These are phyloP conservation scores for Zygothrica quintamaculata DNA, from an alignment of 2,888 invertebrate species.

Conservation along the genomic window DNA sequence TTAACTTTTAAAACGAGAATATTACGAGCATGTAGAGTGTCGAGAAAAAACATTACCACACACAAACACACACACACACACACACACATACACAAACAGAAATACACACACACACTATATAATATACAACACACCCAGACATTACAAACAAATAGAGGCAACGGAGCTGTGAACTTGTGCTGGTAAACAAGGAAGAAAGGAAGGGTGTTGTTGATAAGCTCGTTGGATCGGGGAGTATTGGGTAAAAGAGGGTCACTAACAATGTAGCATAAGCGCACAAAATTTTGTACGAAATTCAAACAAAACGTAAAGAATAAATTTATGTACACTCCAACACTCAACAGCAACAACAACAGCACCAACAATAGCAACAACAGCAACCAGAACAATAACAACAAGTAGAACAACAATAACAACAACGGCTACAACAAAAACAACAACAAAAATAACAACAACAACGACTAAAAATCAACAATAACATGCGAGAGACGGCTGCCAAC, in stretches of 20 bases:
- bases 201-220: background rate
- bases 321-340: conserved; percentile 67
- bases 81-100: background rate
- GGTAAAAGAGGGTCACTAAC: conserved; percentile 13
- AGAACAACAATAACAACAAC: conserved; percentile 48
- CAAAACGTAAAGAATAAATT: conserved; percentile 72
- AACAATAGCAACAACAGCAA: conserved; percentile 38
- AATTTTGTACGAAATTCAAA: conserved; percentile 66
- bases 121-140: background rate
- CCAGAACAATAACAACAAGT: conserved; percentile 22
- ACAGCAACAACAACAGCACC: conserved; percentile 41
- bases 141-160: background rate
- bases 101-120: background rate
- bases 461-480: conserved; percentile 64
- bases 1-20: conserved; percentile 39
- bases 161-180: conserved; percentile 19
- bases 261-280: conserved; percentile 35
- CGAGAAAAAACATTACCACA: conserved; percentile 45
- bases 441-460: conserved; percentile 31
- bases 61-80: conserved; percentile 25
- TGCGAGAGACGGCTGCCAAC: conserved; percentile 15
- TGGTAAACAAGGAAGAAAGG: conserved; percentile 15
- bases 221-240: too few species aligned
- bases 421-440: conserved; percentile 34
- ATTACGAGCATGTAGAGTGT: conserved; percentile 34